These are phyloP conservation scores for Heteractis magnifica DNA, from an alignment of 92 coral and sea anemone genomes.

Conservation along the genomic window DNA sequence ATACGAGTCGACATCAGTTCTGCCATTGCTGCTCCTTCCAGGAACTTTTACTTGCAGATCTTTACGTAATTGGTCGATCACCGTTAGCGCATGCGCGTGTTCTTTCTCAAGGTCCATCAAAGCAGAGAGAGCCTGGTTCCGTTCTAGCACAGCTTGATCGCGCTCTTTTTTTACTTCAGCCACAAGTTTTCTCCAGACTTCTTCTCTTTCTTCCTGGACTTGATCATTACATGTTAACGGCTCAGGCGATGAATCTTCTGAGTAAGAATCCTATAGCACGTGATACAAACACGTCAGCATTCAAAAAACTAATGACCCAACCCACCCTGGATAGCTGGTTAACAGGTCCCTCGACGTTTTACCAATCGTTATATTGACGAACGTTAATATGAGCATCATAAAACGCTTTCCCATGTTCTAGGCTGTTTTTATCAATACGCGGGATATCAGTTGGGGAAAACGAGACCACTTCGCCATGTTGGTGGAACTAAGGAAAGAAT, in stretches of 20 bases:
- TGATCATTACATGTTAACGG: conserved; percentile 24
- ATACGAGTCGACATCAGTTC: not conserved
- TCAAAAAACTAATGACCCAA: no score
- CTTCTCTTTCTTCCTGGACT: conserved; percentile 61
- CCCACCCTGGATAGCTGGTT: no score
- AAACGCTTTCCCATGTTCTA: no score
- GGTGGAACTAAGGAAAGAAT: no score
- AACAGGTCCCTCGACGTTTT: no score
- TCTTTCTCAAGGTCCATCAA: conserved; percentile 89
- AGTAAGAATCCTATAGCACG: conserved; percentile 14
- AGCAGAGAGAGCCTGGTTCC: conserved; percentile 85
- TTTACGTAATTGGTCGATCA: conserved; percentile 48
- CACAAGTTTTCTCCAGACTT: conserved; percentile 66
- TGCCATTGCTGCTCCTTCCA: not conserved
- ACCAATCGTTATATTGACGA: no score
- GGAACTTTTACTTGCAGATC: not conserved
- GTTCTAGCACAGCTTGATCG: conserved; percentile 80
- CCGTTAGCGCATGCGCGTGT: conserved; percentile 53
- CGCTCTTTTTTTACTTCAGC: conserved; percentile 79
- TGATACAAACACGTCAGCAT: not conserved
- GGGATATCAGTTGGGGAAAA: no score
- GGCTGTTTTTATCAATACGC: no score
- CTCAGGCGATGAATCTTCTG: conserved; percentile 31
- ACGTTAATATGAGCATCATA: no score
- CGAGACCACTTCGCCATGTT: no score